Evolutionary conservation across 2,888 invertebrate genomes (phyloP), one percentile per base, ranked within the genome.

Genomic region (Heteromyza rotundicornis): DNA sequence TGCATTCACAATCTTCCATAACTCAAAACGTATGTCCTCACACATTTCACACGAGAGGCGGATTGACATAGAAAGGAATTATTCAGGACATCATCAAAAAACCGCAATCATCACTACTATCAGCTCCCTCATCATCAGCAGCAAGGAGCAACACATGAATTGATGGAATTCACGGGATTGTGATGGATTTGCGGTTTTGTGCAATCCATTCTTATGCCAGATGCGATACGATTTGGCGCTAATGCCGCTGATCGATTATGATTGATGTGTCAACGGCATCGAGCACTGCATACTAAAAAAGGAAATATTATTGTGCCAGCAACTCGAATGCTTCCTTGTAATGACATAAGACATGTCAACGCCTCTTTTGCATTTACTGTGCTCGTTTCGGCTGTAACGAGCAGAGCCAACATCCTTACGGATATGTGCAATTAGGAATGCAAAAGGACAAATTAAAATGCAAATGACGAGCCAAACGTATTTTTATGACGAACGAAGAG

Each of bases 231-330:
- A n/a, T 47, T 47, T 47, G 5, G 47, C 59, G 61, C 59, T 67
- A 67, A 70, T 69, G 64, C 67, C 66, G 49, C 72, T 76, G 78
- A 78, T 78, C 77, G 78, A 79, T 78, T 77, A 76, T 79, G 78
- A 79, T 79, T 75, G 78, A 77, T 77, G n/a, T n/a, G 75, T 69
- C 52, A 47, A 47, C 20, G 47, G 20, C 17, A 47, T 47, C 47
- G 19, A n/a, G 5, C 3, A 14, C 20, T 47, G 20, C 47, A 47
- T 47, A 20, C 47, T 20, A 47, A 17, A 47, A 20, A 19, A 7
- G 19, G 40, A 40, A n/a, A 40, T 40, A 3, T n/a, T 5, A 27
- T n/a, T n/a, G n/a, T 40, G 40, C 40, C 2, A 10, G 40, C 3
- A 27, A 40, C 40, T 14, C n/a, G 40, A 7, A 40, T 40, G 40